These are phyloP conservation scores for Cryptoblepharus egeriae DNA, from an alignment of 2,797 vertebrate species.

Conservation along the genomic window DNA sequence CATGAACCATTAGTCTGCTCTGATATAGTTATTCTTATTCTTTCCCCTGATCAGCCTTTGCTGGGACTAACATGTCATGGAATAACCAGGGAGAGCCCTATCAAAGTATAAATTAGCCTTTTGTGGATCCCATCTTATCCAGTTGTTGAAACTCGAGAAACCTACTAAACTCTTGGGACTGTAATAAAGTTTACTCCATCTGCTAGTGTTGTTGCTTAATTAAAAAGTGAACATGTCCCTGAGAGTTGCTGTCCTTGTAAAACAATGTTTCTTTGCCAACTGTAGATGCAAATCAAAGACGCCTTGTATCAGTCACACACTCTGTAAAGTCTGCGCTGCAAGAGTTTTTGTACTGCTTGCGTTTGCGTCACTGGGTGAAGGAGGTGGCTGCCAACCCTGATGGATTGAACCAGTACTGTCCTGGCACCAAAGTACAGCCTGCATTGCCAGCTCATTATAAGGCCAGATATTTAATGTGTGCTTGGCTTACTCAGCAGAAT, in stretches of 20 bases:
- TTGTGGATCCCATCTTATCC: background rate
- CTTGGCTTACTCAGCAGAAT: slow-evolving; percentile 68
- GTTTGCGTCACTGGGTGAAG: slow-evolving; percentile 57
- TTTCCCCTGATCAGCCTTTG: background rate
- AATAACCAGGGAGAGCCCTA: background rate
- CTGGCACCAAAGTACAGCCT: slow-evolving; percentile 54
- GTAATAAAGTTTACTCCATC: slow-evolving; percentile 41
- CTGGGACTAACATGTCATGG: background rate
- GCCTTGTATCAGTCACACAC: slow-evolving; percentile 55
- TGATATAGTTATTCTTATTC: background rate
- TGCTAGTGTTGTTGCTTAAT: slow-evolving; percentile 19
- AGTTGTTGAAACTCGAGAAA: slow-evolving; percentile 34
- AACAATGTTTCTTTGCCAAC: slow-evolving; percentile 59
- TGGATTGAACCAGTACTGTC: slow-evolving; percentile 66
- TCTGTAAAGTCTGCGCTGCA: slow-evolving; percentile 64
- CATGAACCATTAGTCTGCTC: background rate
- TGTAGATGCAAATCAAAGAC: slow-evolving; percentile 59
- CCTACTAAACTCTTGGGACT: slow-evolving; percentile 35
- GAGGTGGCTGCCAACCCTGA: slow-evolving; percentile 55
- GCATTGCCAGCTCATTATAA: slow-evolving; percentile 70
- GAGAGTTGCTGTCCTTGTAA: slow-evolving; percentile 44
- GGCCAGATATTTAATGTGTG: slow-evolving; percentile 63
- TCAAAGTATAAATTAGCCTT: background rate
- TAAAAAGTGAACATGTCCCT: slow-evolving; percentile 50
- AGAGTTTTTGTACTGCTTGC: slow-evolving; percentile 49